Conservation (phyloP, 1,140 invertebrate genomes). For the Aricia agestis region DNA sequence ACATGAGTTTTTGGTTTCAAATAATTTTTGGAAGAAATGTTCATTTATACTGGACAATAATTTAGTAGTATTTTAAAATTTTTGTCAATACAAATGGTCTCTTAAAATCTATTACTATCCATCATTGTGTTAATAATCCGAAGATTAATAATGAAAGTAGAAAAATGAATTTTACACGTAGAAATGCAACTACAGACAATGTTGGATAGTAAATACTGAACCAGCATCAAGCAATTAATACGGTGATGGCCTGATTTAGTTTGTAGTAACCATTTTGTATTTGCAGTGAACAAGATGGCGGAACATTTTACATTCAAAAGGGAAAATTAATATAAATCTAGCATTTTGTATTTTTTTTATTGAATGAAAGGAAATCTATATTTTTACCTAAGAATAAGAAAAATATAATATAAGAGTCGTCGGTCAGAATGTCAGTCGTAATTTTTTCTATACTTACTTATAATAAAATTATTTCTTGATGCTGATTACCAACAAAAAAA, state of each 20-base stretch:
- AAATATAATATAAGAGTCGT: too few relatives aligned
- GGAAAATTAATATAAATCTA: neutral
- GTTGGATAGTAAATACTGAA: slow-evolving; percentile 5
- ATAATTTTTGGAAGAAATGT: too few relatives aligned
- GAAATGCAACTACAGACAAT: neutral
- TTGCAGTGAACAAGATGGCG: neutral
- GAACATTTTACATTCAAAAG: neutral
- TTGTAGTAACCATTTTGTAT: neutral
- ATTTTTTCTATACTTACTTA: too few relatives aligned
- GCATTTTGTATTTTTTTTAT: too few relatives aligned
- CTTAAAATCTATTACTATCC: neutral
- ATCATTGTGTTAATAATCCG: neutral
- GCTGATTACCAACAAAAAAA: slow-evolving; percentile 13
- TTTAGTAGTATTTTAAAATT: too few relatives aligned
- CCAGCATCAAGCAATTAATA: slow-evolving; percentile 2
- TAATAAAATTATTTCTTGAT: slow-evolving; percentile 16
- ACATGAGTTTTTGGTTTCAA: too few relatives aligned
- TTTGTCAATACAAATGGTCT: neutral
- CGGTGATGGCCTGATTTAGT: too few relatives aligned
- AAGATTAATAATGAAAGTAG: neutral
- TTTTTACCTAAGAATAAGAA: too few relatives aligned
- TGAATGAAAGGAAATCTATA: too few relatives aligned
- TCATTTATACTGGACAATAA: too few relatives aligned
- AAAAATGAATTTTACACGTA: neutral
- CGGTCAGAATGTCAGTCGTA: too few relatives aligned